Conservation (phyloP, 2,888 invertebrate genomes). For the Lathronympha strigana region DNA sequence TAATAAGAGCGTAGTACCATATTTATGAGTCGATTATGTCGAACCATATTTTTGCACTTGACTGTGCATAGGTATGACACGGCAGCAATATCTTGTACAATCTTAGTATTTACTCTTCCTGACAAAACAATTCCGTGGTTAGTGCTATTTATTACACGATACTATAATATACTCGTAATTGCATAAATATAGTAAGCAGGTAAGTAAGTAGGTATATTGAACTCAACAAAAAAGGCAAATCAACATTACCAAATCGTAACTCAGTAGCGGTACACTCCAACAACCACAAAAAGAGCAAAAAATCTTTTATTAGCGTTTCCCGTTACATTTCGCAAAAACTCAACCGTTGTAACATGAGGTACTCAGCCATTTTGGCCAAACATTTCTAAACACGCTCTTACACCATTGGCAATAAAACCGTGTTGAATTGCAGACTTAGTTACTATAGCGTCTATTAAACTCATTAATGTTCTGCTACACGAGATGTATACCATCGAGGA, state of each 20-base stretch:
- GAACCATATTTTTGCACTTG: no score
- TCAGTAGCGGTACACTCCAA: conserved; percentile 12
- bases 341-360: conserved; percentile 5
- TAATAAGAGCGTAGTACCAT: no score
- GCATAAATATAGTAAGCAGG: no score
- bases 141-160: no score
- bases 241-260: neutral
- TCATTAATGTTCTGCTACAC: conserved; percentile 1
- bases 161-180: no score
- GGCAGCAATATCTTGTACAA: no score
- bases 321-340: conserved; percentile 37
- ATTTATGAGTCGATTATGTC: no score
- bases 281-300: conserved; percentile 12
- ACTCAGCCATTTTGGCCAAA: conserved; percentile 15
- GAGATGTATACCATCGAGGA: neutral
- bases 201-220: no score
- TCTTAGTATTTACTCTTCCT: no score
- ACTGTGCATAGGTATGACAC: no score
- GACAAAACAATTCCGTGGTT: no score
- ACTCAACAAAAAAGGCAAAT: neutral
- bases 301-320: conserved; percentile 10
- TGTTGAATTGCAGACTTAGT: neutral
- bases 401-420: neutral
- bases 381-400: conserved; percentile 9
- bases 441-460: neutral